A percentile compares a stretch with the other conserved stretches of the same genome.
Evolutionary conservation across 2,113 vertebrate species (phyloP).

Genomic region (Ptyas mucosa): DNA sequence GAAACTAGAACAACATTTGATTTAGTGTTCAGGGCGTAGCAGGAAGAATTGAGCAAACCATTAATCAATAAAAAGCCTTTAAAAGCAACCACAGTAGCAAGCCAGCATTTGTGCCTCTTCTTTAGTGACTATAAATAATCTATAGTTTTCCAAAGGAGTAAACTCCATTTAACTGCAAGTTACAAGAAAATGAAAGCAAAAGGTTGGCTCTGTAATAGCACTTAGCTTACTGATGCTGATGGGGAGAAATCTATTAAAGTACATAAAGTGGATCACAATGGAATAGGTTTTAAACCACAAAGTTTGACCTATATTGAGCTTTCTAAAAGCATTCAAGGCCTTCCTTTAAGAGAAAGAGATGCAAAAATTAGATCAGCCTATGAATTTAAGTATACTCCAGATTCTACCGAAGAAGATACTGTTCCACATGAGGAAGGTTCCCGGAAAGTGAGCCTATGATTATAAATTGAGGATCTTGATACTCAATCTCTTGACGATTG

Average conservation of each 20-base stretch:
- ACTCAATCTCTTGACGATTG: background rate
- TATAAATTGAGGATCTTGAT: background rate
- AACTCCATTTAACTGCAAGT: slow-evolving; percentile 27
- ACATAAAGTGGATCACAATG: slow-evolving; percentile 6
- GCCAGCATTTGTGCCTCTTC: slow-evolving; percentile 4
- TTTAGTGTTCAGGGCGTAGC: background rate
- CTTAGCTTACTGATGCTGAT: slow-evolving; percentile 3
- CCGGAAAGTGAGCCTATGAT: background rate
- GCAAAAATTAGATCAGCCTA: background rate
- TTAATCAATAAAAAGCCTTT: slow-evolving; percentile 26
- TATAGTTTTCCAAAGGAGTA: slow-evolving; percentile 18
- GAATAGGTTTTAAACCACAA: slow-evolving; percentile 13
- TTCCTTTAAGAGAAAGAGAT: slow-evolving; percentile 5
- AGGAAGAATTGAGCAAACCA: background rate
- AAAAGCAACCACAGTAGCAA: slow-evolving; percentile 3
- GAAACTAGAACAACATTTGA: background rate
- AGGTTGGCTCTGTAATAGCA: slow-evolving; percentile 1
- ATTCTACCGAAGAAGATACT: background rate
- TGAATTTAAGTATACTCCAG: background rate
- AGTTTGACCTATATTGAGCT: slow-evolving; percentile 27
- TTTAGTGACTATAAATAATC: slow-evolving; percentile 30
- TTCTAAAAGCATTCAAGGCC: slow-evolving; percentile 33
- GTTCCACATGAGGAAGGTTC: slow-evolving; percentile 2
- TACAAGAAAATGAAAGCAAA: slow-evolving; percentile 6
- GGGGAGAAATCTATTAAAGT: slow-evolving; percentile 2